Percentiles rank a stretch among this genome's conserved stretches.
Conservation (phyloP, 2,888 invertebrate genomes). For the Colostygia pectinataria region DNA sequence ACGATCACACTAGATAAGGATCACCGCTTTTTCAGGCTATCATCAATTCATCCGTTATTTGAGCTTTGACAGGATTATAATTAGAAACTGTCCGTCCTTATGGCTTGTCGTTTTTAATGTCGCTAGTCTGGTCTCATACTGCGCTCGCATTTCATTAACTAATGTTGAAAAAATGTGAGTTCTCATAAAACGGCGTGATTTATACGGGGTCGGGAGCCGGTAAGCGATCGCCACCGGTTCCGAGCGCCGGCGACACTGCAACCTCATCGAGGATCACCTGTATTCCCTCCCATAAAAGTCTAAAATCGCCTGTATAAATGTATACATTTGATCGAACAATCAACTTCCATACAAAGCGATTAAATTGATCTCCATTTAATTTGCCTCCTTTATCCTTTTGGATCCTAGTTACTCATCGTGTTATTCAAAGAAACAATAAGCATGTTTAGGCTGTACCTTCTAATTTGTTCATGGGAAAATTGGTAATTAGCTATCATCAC, state of each 20-base stretch:
- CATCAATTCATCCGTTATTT: conserved; percentile 79
- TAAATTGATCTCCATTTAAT: conserved; percentile 32
- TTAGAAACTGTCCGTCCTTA: conserved; percentile 80
- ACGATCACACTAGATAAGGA: conserved; percentile 70
- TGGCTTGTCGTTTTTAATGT: conserved; percentile 81
- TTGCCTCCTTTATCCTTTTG: conserved; percentile 22
- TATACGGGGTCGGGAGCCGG: conserved; percentile 79
- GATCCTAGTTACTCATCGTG: too few relatives aligned
- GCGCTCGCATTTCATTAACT: conserved; percentile 81
- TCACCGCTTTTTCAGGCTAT: conserved; percentile 70
- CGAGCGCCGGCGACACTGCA: conserved; percentile 27
- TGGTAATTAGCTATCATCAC: conserved; percentile 4
- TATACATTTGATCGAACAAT: conserved; percentile 45
- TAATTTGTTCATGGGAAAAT: conserved; percentile 2
- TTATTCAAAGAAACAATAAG: too few relatives aligned
- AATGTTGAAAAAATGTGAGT: conserved; percentile 75
- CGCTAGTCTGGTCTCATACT: conserved; percentile 80
- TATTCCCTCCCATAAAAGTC: conserved; percentile 19
- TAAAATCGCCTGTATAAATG: conserved; percentile 8
- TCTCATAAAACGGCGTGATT: conserved; percentile 80
- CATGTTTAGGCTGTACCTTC: background rate
- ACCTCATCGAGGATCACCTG: conserved; percentile 12
- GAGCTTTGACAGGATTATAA: conserved; percentile 82
- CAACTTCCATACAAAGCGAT: conserved; percentile 40
- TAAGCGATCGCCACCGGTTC: conserved; percentile 71